These are phyloP conservation scores for Tolmerus cingulatus DNA, from an alignment of 2,888 invertebrate species.

Conservation along the genomic window DNA sequence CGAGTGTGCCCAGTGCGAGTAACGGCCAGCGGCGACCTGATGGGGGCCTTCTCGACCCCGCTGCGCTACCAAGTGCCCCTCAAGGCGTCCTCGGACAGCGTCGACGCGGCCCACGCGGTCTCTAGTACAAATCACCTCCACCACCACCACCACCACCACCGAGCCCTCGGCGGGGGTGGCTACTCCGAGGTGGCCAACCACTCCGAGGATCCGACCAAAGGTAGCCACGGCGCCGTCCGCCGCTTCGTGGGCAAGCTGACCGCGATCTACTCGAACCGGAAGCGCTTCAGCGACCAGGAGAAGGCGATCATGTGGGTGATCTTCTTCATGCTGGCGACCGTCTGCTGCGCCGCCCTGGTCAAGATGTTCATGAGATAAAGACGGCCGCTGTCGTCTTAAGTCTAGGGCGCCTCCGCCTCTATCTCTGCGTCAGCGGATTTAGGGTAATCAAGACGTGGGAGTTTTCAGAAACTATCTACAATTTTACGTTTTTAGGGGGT, in stretches of 20 bases:
- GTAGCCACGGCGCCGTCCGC: constrained; percentile 59
- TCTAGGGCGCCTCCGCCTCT: background rate
- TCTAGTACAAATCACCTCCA: constrained; percentile 48
- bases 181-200: constrained; percentile 8
- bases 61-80: constrained; percentile 65
- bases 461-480: constrained; percentile 6
- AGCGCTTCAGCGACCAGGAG: constrained; percentile 60
- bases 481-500: constrained; percentile 28
- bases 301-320: constrained; percentile 61
- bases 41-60: constrained; percentile 75
- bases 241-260: constrained; percentile 61
- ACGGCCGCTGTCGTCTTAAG: background rate
- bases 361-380: constrained; percentile 59
- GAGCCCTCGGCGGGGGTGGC: constrained; percentile 36
- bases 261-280: constrained; percentile 59
- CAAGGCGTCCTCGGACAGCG: constrained; percentile 51
- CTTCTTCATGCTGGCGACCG: constrained; percentile 60
- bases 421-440: constrained; percentile 31
- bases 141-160: constrained; percentile 41
- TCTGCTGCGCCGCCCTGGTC: constrained; percentile 60
- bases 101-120: constrained; percentile 45
- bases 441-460: constrained; percentile 12
- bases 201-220: constrained; percentile 45
- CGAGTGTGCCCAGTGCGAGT: constrained; percentile 81
- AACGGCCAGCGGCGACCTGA: constrained; percentile 66